Percentiles rank a stretch among this genome's conserved stretches.
These are phyloP conservation scores for Spongia lamella DNA, from an alignment of 37 sponge, comb jelly and placozoan species.

Conservation along the genomic window DNA sequence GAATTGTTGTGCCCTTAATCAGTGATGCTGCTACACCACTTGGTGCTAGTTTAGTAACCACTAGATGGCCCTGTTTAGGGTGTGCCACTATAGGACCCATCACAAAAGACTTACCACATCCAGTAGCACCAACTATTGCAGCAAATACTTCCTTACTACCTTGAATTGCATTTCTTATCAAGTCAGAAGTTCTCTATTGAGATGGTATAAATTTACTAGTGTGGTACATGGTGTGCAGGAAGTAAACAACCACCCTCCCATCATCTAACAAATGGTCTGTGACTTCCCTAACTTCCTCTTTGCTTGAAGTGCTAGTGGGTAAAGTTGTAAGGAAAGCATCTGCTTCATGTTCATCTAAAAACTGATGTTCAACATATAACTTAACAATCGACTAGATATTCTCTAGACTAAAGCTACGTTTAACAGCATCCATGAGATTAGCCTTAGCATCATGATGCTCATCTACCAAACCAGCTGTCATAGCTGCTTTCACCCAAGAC, in stretches of 20 bases:
- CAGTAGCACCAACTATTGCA: constrained; percentile 15
- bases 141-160: constrained; percentile 2
- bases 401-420: background rate
- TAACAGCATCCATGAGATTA: background rate
- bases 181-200: constrained; percentile 1
- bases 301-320: background rate
- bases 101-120: constrained; percentile 17
- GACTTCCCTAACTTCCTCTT: background rate
- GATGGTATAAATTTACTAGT: background rate
- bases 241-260: too few species aligned
- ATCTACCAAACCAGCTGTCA: background rate
- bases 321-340: constrained; percentile 13
- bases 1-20: constrained; percentile 7
- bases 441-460: constrained; percentile 9
- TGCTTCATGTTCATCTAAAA: background rate
- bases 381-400: background rate
- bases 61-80: background rate
- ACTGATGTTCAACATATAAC: background rate
- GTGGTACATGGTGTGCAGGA: background rate
- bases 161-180: too few species aligned
- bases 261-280: background rate
- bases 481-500: constrained; percentile 19
- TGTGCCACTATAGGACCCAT: constrained; percentile 1
- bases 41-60: constrained; percentile 21
- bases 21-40: too few species aligned